These are phyloP conservation scores for Galaxias olidus DNA, from an alignment of 2,797 vertebrate genomes.

Conservation along the genomic window DNA sequence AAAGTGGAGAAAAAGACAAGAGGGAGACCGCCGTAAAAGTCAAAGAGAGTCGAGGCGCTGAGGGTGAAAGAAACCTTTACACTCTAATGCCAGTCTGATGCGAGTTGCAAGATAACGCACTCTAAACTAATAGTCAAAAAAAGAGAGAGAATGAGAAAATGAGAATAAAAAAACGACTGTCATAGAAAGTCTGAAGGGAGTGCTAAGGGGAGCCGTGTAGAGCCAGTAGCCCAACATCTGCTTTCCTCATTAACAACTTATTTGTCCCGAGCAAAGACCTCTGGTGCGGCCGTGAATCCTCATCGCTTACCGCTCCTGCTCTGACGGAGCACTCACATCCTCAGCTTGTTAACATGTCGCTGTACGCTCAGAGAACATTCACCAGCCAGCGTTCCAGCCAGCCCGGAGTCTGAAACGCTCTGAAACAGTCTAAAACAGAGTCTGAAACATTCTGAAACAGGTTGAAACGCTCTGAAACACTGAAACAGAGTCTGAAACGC, in stretches of 20 bases:
- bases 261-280: slow-evolving; percentile 37
- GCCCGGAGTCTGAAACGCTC: slow-evolving; percentile 17
- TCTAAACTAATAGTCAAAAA: too few relatives aligned
- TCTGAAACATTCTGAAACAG: too few relatives aligned
- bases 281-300: slow-evolving; percentile 41
- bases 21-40: slow-evolving; percentile 3
- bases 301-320: slow-evolving; percentile 32
- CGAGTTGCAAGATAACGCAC: too few relatives aligned
- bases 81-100: too few relatives aligned
- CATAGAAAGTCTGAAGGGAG: background rate
- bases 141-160: too few relatives aligned
- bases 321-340: slow-evolving; percentile 32
- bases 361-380: slow-evolving; percentile 44
- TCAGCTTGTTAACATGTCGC: slow-evolving; percentile 56
- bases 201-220: slow-evolving; percentile 12
- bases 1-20: background rate
- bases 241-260: slow-evolving; percentile 57
- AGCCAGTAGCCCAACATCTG: slow-evolving; percentile 51
- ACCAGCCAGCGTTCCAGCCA: slow-evolving; percentile 37
- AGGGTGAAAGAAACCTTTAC: background rate
- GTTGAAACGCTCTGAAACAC: too few relatives aligned
- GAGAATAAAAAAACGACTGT: too few relatives aligned
- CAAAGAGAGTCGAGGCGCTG: background rate
- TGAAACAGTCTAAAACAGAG: too few relatives aligned
- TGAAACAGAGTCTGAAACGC: slow-evolving; percentile 20